phyloP scores from a whole-genome alignment of 2,113 vertebrate species.

The Tinamus guttatus region DNA sequence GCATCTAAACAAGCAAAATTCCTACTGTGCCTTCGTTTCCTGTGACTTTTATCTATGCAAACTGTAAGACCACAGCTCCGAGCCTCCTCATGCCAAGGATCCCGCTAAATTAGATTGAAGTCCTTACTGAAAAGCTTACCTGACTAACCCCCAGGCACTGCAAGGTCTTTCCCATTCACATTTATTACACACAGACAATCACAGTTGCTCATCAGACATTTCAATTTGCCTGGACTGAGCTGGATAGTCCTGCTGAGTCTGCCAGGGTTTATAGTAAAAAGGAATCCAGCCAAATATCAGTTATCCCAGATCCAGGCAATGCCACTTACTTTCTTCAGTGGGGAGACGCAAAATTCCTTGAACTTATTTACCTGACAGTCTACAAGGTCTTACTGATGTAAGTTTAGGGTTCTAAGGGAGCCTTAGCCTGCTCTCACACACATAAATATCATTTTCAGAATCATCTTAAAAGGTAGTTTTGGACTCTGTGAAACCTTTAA shows the following conservation, averaged over 20 bases:
- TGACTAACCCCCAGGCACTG: neutral
- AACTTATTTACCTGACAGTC: neutral
- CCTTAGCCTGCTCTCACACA: neutral
- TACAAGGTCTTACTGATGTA: neutral
- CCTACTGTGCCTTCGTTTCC: neutral
- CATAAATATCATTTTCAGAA: neutral
- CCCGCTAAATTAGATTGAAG: conserved; percentile 29
- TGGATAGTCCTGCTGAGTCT: neutral
- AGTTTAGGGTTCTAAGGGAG: neutral
- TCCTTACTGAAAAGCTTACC: conserved; percentile 45
- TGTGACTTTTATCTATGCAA: rapidly evolving
- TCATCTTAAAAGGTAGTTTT: neutral
- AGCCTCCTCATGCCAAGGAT: neutral
- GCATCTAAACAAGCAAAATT: neutral
- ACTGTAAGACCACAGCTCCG: neutral
- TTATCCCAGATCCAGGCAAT: neutral
- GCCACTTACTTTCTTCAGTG: neutral
- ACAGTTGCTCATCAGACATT: neutral
- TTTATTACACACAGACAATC: neutral
- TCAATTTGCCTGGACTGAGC: neutral
- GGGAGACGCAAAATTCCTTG: neutral
- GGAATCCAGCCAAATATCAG: neutral
- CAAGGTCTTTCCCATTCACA: neutral
- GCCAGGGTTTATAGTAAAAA: neutral
- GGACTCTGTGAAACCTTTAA: neutral